Evolutionary conservation across 2,888 invertebrate species (phyloP).

Genomic region (Unio delphinus): DNA sequence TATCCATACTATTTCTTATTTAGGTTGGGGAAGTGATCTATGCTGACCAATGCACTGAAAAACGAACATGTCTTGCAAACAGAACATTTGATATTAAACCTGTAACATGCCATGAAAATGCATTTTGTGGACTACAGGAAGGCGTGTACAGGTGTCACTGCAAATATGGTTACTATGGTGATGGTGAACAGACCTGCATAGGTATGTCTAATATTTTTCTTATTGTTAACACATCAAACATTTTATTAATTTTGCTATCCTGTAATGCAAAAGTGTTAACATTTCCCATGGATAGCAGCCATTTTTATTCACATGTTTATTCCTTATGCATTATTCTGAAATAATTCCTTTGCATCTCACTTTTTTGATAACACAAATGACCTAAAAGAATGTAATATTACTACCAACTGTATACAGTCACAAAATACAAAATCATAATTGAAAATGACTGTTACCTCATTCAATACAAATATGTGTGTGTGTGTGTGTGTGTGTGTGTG

Average conservation of each 20-base stretch:
- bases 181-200: conserved; percentile 28
- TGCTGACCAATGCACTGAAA: conserved; percentile 15
- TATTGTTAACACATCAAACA: not conserved
- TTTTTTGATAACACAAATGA: too few relatives aligned
- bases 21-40: conserved; percentile 34
- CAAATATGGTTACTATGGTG: conserved; percentile 39
- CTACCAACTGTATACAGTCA: too few relatives aligned
- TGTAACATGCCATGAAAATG: conserved; percentile 35
- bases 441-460: too few relatives aligned
- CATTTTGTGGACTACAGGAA: conserved; percentile 32
- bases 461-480: too few relatives aligned
- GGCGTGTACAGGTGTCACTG: conserved; percentile 54
- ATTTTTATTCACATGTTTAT: not conserved
- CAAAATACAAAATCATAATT: too few relatives aligned
- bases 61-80: conserved; percentile 21
- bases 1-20: not conserved
- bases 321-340: too few relatives aligned
- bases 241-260: not conserved
- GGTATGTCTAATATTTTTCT: conserved; percentile 20
- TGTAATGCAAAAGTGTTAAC: not conserved
- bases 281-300: not conserved
- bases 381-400: too few relatives aligned
- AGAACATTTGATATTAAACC: conserved; percentile 10
- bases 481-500: too few relatives aligned
- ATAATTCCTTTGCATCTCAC: too few relatives aligned